A percentile compares a stretch with the other conserved stretches of the same genome.
Evolutionary conservation across 2,888 invertebrate genomes (phyloP).

Genomic region (Nomada lathburiana): DNA sequence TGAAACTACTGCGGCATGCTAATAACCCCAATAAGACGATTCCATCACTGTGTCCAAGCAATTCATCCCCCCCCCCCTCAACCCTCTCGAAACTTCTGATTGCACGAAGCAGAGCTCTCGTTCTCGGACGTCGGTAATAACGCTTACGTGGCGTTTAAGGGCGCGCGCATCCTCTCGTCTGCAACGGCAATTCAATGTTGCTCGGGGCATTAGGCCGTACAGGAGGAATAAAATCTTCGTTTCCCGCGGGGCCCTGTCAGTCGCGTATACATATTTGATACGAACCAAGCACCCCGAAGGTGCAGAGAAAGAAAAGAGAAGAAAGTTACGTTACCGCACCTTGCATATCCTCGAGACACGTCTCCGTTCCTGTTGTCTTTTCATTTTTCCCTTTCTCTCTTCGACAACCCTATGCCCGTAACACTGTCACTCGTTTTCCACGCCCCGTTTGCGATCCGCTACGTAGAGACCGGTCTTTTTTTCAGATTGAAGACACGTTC

Average conservation of each 20-base stretch:
- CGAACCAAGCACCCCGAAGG: conserved; percentile 68
- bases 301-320: conserved; percentile 67
- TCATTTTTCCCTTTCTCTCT: conserved; percentile 20
- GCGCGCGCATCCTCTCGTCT: conserved; percentile 41
- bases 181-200: conserved; percentile 69
- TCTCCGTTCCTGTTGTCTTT: conserved; percentile 31
- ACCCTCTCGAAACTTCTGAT: not conserved
- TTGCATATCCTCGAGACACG: conserved; percentile 12
- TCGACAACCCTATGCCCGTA: not conserved
- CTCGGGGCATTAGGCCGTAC: conserved; percentile 71
- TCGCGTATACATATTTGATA: conserved; percentile 74
- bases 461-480: conserved; percentile 46
- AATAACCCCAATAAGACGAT: not conserved
- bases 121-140: conserved; percentile 25
- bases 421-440: conserved; percentile 27
- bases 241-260: conserved; percentile 71
- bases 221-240: conserved; percentile 76
- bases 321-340: conserved; percentile 37
- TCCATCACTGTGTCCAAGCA: not conserved
- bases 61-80: not conserved
- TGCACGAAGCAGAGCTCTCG: not conserved
- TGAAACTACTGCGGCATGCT: too few relatives aligned
- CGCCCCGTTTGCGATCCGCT: not conserved
- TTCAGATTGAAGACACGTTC: conserved; percentile 68
- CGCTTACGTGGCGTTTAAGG: conserved; percentile 57